Evolutionary conservation across 92 coral and sea anemone genomes (phyloP).

Genomic region (Parazoanthus atlanticus): DNA sequence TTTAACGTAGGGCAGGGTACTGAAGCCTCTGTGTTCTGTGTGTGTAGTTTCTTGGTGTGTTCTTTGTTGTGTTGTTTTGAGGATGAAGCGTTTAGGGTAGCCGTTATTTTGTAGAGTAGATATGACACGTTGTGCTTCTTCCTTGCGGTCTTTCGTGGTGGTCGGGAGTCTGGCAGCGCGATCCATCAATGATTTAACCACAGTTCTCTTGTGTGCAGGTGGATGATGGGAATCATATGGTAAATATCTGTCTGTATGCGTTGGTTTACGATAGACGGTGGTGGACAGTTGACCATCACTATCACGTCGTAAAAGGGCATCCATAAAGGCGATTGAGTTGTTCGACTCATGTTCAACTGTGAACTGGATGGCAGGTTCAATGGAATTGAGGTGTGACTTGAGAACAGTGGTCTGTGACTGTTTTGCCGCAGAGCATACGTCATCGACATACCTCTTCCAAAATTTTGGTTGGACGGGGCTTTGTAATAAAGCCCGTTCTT

Average conservation of each 20-base stretch:
- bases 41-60: background rate
- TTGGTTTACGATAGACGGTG: background rate
- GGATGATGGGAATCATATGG: no score
- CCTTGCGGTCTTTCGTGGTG: no score
- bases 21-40: background rate
- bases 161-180: no score
- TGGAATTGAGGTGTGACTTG: background rate
- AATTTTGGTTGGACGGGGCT: background rate
- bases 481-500: background rate
- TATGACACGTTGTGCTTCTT: no score
- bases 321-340: background rate
- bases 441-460: background rate
- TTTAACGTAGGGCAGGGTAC: slow-evolving; percentile 17
- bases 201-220: no score
- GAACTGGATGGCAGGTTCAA: background rate
- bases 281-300: background rate
- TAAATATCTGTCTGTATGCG: background rate
- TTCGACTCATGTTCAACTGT: background rate
- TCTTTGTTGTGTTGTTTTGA: background rate
- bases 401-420: background rate
- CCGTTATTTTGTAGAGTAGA: no score
- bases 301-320: background rate
- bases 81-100: background rate
- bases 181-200: no score
- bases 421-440: background rate